Evolutionary conservation across 2,888 invertebrate genomes (phyloP).

Genomic region (Lochmaea crataegi): DNA sequence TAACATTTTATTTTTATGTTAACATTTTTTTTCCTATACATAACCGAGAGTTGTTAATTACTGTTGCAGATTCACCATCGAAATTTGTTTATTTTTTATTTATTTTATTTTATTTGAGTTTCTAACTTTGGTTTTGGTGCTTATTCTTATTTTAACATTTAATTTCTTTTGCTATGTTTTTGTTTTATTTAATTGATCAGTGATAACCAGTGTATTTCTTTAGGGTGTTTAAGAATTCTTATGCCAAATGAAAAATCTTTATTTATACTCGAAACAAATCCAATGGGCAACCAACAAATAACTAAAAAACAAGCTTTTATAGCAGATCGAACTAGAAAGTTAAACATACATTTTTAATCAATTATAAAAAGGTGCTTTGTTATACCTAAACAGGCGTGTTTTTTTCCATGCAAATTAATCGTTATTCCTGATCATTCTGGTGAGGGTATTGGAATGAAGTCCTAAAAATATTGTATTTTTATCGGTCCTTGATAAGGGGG

Average conservation of each 20-base stretch:
- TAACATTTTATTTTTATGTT: constrained; percentile 9
- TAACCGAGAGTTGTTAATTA: constrained; percentile 5
- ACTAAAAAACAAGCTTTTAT: too few relatives aligned
- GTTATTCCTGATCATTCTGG: too few relatives aligned
- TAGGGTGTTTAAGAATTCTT: not conserved
- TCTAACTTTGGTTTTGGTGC: constrained; percentile 23
- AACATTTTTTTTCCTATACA: constrained; percentile 1
- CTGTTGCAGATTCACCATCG: constrained; percentile 20
- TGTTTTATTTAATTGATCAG: not conserved
- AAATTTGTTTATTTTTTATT: constrained; percentile 27
- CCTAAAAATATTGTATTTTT: too few relatives aligned
- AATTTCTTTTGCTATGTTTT: not conserved
- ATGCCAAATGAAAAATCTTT: not conserved
- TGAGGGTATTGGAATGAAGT: too few relatives aligned
- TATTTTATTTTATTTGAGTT: constrained; percentile 22
- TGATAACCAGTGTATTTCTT: constrained; percentile 3
- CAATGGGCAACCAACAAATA: too few relatives aligned
- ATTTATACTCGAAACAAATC: too few relatives aligned
- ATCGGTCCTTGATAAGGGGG: too few relatives aligned
- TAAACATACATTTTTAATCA: too few relatives aligned
- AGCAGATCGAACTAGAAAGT: too few relatives aligned
- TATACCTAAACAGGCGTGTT: too few relatives aligned
- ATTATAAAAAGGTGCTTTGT: too few relatives aligned
- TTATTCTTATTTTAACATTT: not conserved
- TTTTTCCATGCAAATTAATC: too few relatives aligned